These are phyloP conservation scores for Blastobasis lacticolella DNA, from an alignment of 2,888 invertebrate genomes.

Conservation along the genomic window DNA sequence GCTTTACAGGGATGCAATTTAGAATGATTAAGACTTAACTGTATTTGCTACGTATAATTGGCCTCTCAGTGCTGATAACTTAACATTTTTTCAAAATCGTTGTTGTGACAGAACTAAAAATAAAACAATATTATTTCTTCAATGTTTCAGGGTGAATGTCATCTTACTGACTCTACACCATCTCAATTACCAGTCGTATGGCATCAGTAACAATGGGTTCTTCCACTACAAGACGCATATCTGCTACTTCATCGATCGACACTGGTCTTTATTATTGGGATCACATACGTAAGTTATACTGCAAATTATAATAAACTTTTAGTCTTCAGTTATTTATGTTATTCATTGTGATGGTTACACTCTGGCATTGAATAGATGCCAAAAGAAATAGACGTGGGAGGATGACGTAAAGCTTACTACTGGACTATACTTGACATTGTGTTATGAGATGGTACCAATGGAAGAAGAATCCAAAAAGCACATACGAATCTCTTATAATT, in stretches of 20 bases:
- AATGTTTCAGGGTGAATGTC: constrained; percentile 79
- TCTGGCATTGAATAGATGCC: not conserved
- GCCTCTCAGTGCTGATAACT: too few relatives aligned
- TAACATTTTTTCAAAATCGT: too few relatives aligned
- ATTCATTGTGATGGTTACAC: not conserved
- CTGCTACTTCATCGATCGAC: constrained; percentile 83
- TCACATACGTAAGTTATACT: constrained; percentile 73
- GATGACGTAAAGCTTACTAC: too few relatives aligned
- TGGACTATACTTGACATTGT: too few relatives aligned
- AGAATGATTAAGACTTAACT: too few relatives aligned
- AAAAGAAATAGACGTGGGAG: too few relatives aligned
- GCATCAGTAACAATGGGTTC: constrained; percentile 86
- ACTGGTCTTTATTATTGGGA: constrained; percentile 85
- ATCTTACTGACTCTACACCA: constrained; percentile 85
- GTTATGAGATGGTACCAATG: too few relatives aligned
- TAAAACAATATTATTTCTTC: not conserved
- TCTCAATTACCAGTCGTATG: constrained; percentile 79
- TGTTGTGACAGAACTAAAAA: not conserved
- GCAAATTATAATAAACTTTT: not conserved
- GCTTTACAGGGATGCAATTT: too few relatives aligned
- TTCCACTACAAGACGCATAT: constrained; percentile 92
- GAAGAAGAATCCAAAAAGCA: too few relatives aligned
- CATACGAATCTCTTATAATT: too few relatives aligned
- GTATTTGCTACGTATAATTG: too few relatives aligned
- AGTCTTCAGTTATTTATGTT: not conserved